Evolutionary conservation across 2,888 invertebrate genomes (phyloP).

Genomic region (Esperia sulphurella): DNA sequence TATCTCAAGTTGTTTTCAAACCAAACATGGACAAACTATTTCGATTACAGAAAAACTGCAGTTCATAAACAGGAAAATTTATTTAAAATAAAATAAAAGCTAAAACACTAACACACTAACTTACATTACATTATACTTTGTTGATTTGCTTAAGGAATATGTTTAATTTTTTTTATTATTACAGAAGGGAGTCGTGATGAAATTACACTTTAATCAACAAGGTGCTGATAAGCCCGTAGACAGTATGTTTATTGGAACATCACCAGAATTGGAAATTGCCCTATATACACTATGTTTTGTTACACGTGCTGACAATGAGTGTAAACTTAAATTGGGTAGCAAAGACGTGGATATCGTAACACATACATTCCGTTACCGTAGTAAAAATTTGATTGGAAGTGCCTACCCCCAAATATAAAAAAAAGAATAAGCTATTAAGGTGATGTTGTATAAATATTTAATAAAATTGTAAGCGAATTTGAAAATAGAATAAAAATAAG

Average conservation of each 20-base stretch:
- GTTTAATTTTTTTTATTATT: conserved; percentile 19
- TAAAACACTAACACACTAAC: no score
- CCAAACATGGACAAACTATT: no score
- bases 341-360: conserved; percentile 86
- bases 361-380: conserved; percentile 85
- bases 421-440: background rate
- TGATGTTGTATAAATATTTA: background rate
- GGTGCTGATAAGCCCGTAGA: conserved; percentile 87
- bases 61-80: no score
- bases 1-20: no score
- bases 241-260: conserved; percentile 89
- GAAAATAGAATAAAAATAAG: no score
- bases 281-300: conserved; percentile 93
- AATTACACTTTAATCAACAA: conserved; percentile 85
- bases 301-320: conserved; percentile 85
- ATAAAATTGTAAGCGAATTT: no score
- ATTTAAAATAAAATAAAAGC: no score
- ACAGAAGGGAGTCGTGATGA: conserved; percentile 88
- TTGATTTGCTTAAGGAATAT: background rate
- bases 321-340: conserved; percentile 85
- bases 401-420: conserved; percentile 88
- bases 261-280: conserved; percentile 95
- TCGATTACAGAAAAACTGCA: no score
- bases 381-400: conserved; percentile 88
- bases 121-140: no score